Evolutionary conservation across 2,113 vertebrate genomes (phyloP).

Genomic region (Mesoclemmys tuberculata): DNA sequence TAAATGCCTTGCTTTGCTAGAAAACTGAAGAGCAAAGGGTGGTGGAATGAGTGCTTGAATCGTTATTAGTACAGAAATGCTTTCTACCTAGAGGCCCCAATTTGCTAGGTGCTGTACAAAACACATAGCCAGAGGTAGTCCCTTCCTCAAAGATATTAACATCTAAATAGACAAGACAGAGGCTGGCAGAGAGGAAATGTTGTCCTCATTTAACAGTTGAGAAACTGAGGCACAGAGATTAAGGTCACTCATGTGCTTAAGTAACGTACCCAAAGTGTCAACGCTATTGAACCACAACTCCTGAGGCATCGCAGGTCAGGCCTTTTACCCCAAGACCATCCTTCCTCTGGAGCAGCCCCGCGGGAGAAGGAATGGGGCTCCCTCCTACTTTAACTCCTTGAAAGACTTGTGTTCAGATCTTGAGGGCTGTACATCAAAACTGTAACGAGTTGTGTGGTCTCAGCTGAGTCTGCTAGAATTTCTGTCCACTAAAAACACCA

Average conservation of each 20-base stretch:
- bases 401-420: not conserved
- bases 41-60: not conserved
- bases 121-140: rapidly evolving
- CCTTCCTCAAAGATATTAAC: not conserved
- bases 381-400: not conserved
- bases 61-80: not conserved
- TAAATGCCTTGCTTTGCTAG: not conserved
- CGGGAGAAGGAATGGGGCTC: not conserved
- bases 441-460: not conserved
- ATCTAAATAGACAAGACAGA: not conserved
- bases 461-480: not conserved
- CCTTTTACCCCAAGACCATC: not conserved
- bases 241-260: rapidly evolving
- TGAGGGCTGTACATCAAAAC: too few species aligned
- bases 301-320: not conserved
- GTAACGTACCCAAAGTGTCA: rapidly evolving
- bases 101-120: rapidly evolving
- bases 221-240: not conserved
- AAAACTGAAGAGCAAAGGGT: not conserved
- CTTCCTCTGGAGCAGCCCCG: not conserved
- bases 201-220: not conserved
- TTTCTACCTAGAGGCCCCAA: rapidly evolving
- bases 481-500: not conserved
- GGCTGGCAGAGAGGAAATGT: not conserved
- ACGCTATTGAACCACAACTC: rapidly evolving